These are phyloP conservation scores for Xestia xanthographa DNA, from an alignment of 2,888 invertebrate genomes.

Conservation along the genomic window DNA sequence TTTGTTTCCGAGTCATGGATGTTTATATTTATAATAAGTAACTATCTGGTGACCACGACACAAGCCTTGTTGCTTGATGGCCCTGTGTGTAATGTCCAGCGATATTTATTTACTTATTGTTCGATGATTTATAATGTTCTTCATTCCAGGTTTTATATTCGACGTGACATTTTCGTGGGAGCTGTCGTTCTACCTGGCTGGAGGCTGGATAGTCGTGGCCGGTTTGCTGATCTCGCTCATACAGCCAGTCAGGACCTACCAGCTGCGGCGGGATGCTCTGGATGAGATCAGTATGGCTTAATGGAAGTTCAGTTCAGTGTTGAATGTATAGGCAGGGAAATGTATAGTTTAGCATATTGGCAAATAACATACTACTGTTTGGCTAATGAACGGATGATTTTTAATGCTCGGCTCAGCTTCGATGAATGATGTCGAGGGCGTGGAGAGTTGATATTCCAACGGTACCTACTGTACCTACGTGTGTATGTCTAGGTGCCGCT, in stretches of 20 bases:
- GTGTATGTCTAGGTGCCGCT: not conserved
- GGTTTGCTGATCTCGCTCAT: constrained; percentile 93
- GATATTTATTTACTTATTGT: too few relatives aligned
- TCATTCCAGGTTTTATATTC: constrained; percentile 91
- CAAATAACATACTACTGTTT: not conserved
- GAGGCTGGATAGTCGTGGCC: constrained; percentile 94
- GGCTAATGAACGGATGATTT: not conserved
- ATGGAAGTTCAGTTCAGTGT: not conserved
- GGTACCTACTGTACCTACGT: too few relatives aligned
- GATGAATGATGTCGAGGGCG: not conserved
- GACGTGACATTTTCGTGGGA: constrained; percentile 94
- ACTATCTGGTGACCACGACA: too few relatives aligned
- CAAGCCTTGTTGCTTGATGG: too few relatives aligned
- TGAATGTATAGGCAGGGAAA: not conserved
- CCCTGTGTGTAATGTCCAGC: too few relatives aligned
- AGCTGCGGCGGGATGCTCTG: constrained; percentile 68
- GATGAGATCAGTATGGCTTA: constrained; percentile 74
- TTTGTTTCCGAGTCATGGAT: too few relatives aligned
- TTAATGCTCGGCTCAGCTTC: not conserved
- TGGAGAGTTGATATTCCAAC: not conserved
- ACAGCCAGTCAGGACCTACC: constrained; percentile 90
- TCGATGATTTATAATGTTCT: not conserved
- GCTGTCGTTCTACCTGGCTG: constrained; percentile 95
- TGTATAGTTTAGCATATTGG: not conserved
- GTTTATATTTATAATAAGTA: too few relatives aligned